These are phyloP conservation scores for Brachypteracias leptosomus DNA, from an alignment of 2,113 vertebrate genomes.

Conservation along the genomic window DNA sequence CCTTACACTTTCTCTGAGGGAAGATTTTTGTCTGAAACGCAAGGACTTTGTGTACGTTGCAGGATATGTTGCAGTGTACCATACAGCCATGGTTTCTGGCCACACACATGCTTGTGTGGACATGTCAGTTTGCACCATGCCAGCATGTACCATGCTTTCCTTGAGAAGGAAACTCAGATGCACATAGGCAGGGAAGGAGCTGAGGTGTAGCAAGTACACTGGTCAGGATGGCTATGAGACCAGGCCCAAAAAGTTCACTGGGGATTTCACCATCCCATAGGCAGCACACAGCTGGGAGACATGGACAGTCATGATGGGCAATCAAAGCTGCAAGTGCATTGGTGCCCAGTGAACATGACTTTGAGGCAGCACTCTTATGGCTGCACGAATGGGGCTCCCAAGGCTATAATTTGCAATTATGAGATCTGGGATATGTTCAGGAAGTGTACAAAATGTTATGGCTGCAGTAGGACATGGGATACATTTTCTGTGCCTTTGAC, in stretches of 20 bases:
- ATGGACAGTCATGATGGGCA: fast-evolving
- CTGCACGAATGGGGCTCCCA: neutral
- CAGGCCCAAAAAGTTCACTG: fast-evolving
- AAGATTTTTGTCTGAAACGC: neutral
- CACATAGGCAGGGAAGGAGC: neutral
- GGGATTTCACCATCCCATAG: fast-evolving
- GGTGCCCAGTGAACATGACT: fast-evolving
- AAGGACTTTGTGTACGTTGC: neutral
- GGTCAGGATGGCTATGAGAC: neutral
- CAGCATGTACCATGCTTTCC: neutral
- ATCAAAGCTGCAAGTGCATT: fast-evolving
- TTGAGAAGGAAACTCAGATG: neutral
- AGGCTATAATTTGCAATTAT: neutral
- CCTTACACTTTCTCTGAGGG: neutral
- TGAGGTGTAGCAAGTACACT: fast-evolving
- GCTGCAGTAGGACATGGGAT: neutral
- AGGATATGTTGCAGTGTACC: neutral
- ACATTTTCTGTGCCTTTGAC: fast-evolving
- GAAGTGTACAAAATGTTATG: neutral
- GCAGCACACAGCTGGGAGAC: fast-evolving
- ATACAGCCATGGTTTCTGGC: neutral
- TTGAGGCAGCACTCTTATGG: fast-evolving
- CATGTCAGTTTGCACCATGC: fast-evolving
- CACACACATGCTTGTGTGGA: fast-evolving
- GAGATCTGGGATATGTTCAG: neutral